A percentile compares a stretch with the other conserved stretches of the same genome.
Evolutionary conservation across 35 echinoderm and acorn worm genomes (phyloP).

Genomic region (Heliocidaris tuberculata): DNA sequence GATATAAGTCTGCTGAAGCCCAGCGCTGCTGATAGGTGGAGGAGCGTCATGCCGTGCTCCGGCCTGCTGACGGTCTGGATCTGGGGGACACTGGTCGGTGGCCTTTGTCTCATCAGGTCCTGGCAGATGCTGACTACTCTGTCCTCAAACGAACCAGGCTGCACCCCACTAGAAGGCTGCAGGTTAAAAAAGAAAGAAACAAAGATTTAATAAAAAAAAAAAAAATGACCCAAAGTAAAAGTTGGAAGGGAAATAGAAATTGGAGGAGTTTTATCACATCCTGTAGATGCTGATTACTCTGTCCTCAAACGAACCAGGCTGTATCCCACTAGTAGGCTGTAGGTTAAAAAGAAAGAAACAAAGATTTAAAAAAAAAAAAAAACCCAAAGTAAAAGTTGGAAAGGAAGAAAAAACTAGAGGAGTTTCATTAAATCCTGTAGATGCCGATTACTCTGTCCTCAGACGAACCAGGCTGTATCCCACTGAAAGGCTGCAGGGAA

Average conservation of each 20-base stretch:
- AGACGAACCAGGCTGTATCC: conserved; percentile 62
- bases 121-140: conserved; percentile 80
- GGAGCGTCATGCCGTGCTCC: conserved; percentile 83
- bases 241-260: neutral
- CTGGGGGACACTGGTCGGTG: neutral
- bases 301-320: conserved; percentile 82
- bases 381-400: neutral
- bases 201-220: neutral
- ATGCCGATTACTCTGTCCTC: conserved; percentile 74
- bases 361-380: neutral
- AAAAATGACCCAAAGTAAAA: neutral
- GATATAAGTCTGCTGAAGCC: conserved; percentile 83
- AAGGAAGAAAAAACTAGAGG: no score
- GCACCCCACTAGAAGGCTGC: neutral
- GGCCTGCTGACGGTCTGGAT: neutral
- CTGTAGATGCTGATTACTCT: conserved; percentile 70
- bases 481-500: neutral
- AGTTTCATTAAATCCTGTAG: conserved; percentile 73
- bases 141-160: conserved; percentile 85
- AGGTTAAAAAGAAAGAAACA: neutral
- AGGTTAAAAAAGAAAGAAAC: neutral
- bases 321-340: neutral
- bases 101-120: conserved; percentile 62
- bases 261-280: conserved; percentile 55
- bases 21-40: conserved; percentile 88